phyloP scores from a whole-genome alignment of 2,888 invertebrate species.

The Agelastica alni region DNA sequence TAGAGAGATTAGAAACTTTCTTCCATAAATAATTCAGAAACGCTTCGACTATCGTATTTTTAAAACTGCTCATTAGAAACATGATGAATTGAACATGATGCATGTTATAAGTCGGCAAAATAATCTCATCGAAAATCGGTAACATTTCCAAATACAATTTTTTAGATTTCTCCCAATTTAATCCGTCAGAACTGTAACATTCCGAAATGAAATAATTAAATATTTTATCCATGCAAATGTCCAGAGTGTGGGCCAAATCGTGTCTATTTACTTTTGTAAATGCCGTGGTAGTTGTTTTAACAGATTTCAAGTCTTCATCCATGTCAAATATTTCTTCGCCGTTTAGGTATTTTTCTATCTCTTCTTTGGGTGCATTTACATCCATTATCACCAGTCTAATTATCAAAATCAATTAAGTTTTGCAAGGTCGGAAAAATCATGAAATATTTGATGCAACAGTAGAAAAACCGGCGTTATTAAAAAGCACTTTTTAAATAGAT shows the following conservation, averaged over 20 bases:
- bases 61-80: conserved; percentile 74
- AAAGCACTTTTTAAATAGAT: too few species aligned
- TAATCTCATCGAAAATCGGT: conserved; percentile 75
- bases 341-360: conserved; percentile 55
- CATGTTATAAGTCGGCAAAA: conserved; percentile 83
- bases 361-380: conserved; percentile 67
- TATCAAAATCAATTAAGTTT: too few species aligned
- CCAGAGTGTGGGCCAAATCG: conserved; percentile 67
- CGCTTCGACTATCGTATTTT: conserved; percentile 62
- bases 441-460: too few species aligned
- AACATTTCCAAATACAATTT: conserved; percentile 65
- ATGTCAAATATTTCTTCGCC: conserved; percentile 60
- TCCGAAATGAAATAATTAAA: conserved; percentile 70
- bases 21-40: conserved; percentile 76
- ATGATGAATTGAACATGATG: conserved; percentile 78
- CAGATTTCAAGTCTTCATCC: conserved; percentile 60
- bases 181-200: conserved; percentile 58
- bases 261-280: conserved; percentile 44
- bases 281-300: conserved; percentile 42
- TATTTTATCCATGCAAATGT: conserved; percentile 76
- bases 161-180: conserved; percentile 64
- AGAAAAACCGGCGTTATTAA: too few species aligned
- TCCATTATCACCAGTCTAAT: conserved; percentile 76
- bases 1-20: conserved; percentile 70
- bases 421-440: too few species aligned